These are phyloP conservation scores for Steinernema hermaphroditum DNA, from an alignment of 2,888 invertebrate species.

Conservation along the genomic window DNA sequence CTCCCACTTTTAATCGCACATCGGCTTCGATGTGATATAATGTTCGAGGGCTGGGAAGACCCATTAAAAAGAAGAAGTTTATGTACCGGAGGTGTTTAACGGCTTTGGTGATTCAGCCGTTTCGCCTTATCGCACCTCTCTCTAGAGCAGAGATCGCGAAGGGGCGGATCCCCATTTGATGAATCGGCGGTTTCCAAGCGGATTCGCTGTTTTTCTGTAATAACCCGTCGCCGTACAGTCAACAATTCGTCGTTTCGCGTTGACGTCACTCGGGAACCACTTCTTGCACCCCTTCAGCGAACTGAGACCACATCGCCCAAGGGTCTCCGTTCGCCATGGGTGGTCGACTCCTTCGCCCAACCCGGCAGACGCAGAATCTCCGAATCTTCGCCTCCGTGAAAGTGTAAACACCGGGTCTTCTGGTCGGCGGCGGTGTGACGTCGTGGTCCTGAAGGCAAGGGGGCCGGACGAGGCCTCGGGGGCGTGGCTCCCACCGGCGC, in stretches of 20 bases:
- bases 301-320: neutral
- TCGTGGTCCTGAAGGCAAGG: too few species aligned
- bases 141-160: neutral
- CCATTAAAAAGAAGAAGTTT: neutral
- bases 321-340: neutral
- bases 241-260: neutral
- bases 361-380: neutral
- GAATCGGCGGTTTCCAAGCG: neutral
- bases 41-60: too few species aligned
- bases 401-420: too few species aligned
- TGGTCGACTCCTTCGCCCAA: neutral
- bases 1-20: conserved; percentile 1
- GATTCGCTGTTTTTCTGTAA: conserved; percentile 10
- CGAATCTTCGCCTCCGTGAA: neutral
- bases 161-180: neutral
- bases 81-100: neutral
- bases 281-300: neutral
- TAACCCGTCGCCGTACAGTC: neutral
- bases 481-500: conserved; percentile 5
- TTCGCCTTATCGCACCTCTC: neutral
- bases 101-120: neutral
- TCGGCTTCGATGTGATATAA: neutral
- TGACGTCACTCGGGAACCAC: conserved; percentile 9
- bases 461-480: neutral
- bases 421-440: too few species aligned